Base-by-base conservation (phyloP, 2,113 vertebrate genomes). In the Hypanus sabinus region DNA sequence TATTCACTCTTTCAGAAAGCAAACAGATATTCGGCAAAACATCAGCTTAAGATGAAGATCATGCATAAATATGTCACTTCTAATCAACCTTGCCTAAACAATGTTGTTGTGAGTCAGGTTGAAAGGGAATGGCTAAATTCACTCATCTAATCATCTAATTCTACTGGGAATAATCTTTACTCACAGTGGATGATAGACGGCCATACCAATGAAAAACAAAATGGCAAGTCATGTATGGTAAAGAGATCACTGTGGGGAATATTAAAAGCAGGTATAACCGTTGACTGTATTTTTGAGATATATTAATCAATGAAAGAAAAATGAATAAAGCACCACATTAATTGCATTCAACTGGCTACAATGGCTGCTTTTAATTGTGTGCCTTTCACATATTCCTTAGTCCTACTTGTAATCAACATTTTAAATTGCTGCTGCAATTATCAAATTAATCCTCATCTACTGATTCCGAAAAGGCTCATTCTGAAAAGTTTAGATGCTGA, bases 401-500 rank as follows among this genome's bases (percentile, higher is more conserved):
- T 36, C 36, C 24, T 18, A 71, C 68, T 92, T 92, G n/a, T 68
- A 91, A 91, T 91, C 36, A 68, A n/a, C 88, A 91, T 36, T 91
- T 91, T 33, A 92, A 92, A 92, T 92, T 92, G 65, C 20, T 92
- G 65, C 18, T 92, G 65, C 68, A 92, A 92, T 92, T 92, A 71
- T 16, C 68, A 71, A 71, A 92, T 71, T 71, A 92, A 71, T 38
- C 14, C 65, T 92, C 68, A 36, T 71, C 20, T 46, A 38, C 65
- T 71, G 90, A 38, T 27, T n/a, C 68, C 30, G 60, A 62, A 30
- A 92, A 70, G 12, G 65, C 65, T 70, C 36, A 71, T 33, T 71
- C 16, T 92, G 33, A 55, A 38, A 92, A 70, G 12, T 92, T 92
- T 71, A 71, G 90, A 70, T 92, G 65, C 12, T 70, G 8, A 70